A percentile compares a stretch with the other conserved stretches of the same genome.
These are phyloP conservation scores for Alectoris magna DNA, from an alignment of 2,797 vertebrate genomes.

Conservation along the genomic window DNA sequence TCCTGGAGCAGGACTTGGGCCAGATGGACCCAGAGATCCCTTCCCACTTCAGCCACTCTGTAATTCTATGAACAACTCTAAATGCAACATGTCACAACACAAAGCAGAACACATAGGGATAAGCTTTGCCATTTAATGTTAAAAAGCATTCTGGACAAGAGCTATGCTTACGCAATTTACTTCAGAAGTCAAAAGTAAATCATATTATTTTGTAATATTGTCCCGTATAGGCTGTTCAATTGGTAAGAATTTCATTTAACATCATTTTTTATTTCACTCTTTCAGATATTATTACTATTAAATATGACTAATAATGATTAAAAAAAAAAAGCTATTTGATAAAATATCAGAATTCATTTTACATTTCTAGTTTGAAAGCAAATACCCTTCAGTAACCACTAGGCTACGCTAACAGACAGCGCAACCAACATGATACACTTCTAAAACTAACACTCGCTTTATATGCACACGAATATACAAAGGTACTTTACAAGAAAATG, in stretches of 20 bases:
- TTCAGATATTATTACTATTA: not conserved
- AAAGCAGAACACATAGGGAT: not conserved
- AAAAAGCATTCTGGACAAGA: not conserved
- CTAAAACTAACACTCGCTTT: not conserved
- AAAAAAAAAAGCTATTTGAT: not conserved
- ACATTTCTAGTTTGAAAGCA: not conserved
- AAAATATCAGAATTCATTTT: not conserved
- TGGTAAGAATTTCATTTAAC: not conserved
- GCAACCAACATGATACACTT: slow-evolving; percentile 7
- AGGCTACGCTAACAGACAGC: slow-evolving; percentile 78
- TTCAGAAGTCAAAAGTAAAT: not conserved
- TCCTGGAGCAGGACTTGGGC: not conserved
- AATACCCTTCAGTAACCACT: slow-evolving; percentile 71
- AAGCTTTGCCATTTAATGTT: not conserved
- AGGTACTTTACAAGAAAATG: not conserved
- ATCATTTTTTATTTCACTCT: not conserved
- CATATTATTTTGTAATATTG: not conserved
- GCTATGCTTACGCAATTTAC: not conserved
- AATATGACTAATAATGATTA: not conserved
- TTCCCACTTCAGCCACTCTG: not conserved
- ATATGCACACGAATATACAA: not conserved
- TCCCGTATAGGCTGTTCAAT: not conserved
- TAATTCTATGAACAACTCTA: not conserved
- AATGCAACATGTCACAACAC: not conserved
- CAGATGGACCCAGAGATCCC: not conserved